These are phyloP conservation scores for Bilobella aurantiaca DNA, from an alignment of 1,140 invertebrate genomes.

Conservation along the genomic window DNA sequence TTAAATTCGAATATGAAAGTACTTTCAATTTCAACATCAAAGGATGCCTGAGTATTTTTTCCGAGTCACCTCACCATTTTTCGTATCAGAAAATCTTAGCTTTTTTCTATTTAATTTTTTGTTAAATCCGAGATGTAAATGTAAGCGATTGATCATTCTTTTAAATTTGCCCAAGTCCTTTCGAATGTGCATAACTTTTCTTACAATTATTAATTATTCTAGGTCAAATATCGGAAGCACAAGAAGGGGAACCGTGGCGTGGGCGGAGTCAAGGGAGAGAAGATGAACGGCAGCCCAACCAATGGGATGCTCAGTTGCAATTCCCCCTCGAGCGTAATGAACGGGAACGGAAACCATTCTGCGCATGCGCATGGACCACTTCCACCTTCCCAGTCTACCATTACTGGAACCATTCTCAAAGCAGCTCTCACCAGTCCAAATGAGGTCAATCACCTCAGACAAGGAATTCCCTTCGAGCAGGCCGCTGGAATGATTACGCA, in stretches of 20 bases:
- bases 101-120: too few relatives aligned
- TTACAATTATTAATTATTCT: too few relatives aligned
- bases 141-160: too few relatives aligned
- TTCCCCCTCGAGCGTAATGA: neutral
- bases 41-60: too few relatives aligned
- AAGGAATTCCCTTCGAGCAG: constrained; percentile 65
- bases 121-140: too few relatives aligned
- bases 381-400: constrained; percentile 34
- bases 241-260: constrained; percentile 53
- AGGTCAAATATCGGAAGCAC: constrained; percentile 96
- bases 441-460: constrained; percentile 70
- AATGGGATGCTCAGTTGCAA: constrained; percentile 5
- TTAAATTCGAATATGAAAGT: too few relatives aligned
- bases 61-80: too few relatives aligned
- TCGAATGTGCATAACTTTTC: too few relatives aligned
- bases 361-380: constrained; percentile 36
- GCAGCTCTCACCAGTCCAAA: constrained; percentile 85
- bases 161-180: too few relatives aligned
- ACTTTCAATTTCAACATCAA: too few relatives aligned
- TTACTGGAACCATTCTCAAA: constrained; percentile 73
- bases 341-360: too few relatives aligned
- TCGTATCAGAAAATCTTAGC: too few relatives aligned
- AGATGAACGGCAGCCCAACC: constrained; percentile 16
- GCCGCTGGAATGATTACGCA: constrained; percentile 75
- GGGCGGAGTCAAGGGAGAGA: constrained; percentile 17